phyloP scores from a whole-genome alignment of 2,113 vertebrate genomes.

The Oreotragus oreotragus region DNA sequence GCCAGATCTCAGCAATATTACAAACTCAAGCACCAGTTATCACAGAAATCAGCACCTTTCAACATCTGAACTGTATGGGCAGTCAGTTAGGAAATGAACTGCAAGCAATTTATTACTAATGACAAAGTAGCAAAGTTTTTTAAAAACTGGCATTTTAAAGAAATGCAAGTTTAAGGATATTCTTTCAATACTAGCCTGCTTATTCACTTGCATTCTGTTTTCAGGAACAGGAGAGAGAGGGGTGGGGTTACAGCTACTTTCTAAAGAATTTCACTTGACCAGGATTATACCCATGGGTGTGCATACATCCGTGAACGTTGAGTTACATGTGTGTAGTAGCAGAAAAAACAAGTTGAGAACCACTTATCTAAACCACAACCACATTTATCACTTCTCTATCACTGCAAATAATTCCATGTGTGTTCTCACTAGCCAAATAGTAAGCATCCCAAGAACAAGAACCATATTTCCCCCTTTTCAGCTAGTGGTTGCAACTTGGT shows the following conservation, averaged over 20 bases:
- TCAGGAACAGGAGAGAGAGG: background rate
- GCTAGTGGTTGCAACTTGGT: background rate
- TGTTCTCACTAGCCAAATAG: background rate
- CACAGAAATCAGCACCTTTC: background rate
- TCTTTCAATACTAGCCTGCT: background rate
- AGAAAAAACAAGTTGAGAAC: background rate
- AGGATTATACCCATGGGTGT: background rate
- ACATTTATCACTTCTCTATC: background rate
- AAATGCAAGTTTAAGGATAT: background rate
- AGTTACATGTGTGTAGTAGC: background rate
- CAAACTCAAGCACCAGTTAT: background rate
- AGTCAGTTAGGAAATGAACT: background rate
- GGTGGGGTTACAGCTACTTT: background rate
- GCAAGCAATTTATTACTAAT: background rate
- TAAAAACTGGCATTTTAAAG: background rate
- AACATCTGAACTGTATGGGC: background rate
- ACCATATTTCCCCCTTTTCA: background rate
- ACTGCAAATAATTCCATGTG: background rate
- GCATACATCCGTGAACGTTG: background rate
- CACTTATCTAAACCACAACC: conserved; percentile 10
- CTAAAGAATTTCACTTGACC: background rate
- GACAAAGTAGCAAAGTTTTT: background rate
- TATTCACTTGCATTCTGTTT: background rate
- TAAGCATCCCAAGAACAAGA: background rate
- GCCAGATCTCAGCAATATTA: background rate